phyloP scores from a whole-genome alignment of 1,140 invertebrate genomes.

The Zaprionus capensis region DNA sequence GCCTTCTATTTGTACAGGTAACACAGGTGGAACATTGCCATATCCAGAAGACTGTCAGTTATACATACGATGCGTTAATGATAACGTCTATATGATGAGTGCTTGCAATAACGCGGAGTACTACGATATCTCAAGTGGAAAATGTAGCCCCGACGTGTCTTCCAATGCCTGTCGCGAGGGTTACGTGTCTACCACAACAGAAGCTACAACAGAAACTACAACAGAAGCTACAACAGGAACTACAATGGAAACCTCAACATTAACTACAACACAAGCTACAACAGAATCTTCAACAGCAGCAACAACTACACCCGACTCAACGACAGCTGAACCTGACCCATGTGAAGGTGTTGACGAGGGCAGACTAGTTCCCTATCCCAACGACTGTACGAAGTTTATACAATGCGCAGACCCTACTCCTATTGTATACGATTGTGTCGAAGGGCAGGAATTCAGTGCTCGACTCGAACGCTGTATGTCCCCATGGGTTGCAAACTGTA shows the following conservation, averaged over 20 bases:
- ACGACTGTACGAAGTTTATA: conserved; percentile 68
- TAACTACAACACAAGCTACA: not conserved
- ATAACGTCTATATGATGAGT: conserved; percentile 64
- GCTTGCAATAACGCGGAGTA: conserved; percentile 49
- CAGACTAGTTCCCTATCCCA: conserved; percentile 62
- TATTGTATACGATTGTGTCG: conserved; percentile 38
- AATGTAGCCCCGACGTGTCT: conserved; percentile 45
- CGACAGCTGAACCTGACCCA: conserved; percentile 29
- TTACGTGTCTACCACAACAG: conserved; percentile 3
- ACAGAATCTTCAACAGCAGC: not conserved
- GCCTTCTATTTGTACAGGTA: conserved; percentile 35
- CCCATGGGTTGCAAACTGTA: conserved; percentile 59
- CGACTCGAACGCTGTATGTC: conserved; percentile 59
- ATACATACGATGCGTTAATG: conserved; percentile 51
- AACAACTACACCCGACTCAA: not conserved
- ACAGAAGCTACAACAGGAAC: conserved; percentile 1
- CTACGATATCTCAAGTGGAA: conserved; percentile 54
- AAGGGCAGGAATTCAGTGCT: conserved; percentile 67
- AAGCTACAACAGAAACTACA: conserved; percentile 1
- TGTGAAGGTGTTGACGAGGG: conserved; percentile 46
- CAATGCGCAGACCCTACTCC: conserved; percentile 40
- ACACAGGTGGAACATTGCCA: conserved; percentile 25
- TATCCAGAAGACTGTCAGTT: conserved; percentile 58
- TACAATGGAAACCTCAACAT: not conserved
- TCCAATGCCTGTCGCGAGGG: conserved; percentile 52